These are phyloP conservation scores for Lacerta viridis DNA, from an alignment of 2,797 vertebrate genomes.

Conservation along the genomic window DNA sequence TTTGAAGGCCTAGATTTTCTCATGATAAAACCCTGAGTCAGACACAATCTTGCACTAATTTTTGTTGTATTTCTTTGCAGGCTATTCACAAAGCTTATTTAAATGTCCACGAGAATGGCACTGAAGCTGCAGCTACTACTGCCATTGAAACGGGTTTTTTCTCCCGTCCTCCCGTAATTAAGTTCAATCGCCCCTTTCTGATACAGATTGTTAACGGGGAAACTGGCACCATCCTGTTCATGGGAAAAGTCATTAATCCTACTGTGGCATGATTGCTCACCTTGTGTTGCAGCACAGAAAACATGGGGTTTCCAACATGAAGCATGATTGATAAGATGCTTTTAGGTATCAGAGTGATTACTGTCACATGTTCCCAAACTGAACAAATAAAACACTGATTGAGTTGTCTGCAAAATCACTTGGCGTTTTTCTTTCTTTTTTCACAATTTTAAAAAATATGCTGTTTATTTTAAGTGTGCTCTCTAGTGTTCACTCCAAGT, in stretches of 20 bases:
- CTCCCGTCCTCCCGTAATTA: not conserved
- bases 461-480: no score
- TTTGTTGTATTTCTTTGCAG: not conserved
- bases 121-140: not conserved
- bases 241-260: not conserved
- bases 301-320: not conserved
- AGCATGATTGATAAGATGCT: not conserved
- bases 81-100: not conserved
- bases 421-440: no score
- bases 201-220: fast-evolving
- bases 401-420: no score
- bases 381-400: no score
- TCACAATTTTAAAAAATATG: no score
- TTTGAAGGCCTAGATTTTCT: not conserved
- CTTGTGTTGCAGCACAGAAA: not conserved
- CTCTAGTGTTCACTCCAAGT: no score
- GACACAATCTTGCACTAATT: not conserved
- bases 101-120: conserved; percentile 1
- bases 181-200: not conserved
- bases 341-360: no score
- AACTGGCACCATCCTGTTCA: not conserved
- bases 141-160: no score
- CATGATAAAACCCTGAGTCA: no score
- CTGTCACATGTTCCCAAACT: no score
- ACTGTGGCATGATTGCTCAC: no score